These are phyloP conservation scores for Aromia moschata DNA, from an alignment of 2,888 invertebrate genomes.

Conservation along the genomic window DNA sequence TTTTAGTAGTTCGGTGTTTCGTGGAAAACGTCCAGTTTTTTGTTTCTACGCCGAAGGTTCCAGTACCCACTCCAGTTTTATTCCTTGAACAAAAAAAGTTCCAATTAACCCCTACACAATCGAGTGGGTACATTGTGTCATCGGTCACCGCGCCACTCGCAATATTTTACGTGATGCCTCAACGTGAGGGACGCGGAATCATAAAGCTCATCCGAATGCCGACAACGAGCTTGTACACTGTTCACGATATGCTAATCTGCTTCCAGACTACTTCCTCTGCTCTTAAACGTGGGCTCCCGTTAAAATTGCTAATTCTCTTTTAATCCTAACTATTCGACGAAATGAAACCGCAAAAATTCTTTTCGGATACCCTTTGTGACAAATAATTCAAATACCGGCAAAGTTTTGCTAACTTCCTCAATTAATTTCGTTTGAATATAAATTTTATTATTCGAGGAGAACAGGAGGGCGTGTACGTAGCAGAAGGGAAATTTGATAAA, in stretches of 20 bases:
- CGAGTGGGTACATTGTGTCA: too few relatives aligned
- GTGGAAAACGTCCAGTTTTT: too few relatives aligned
- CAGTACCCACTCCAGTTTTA: too few relatives aligned
- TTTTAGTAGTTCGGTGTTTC: too few relatives aligned
- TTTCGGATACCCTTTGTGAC: constrained; percentile 12
- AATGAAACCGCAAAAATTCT: constrained; percentile 42
- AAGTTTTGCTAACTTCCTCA: constrained; percentile 5
- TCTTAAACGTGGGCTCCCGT: constrained; percentile 47
- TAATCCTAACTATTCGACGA: constrained; percentile 46
- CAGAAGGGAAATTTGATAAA: too few relatives aligned
- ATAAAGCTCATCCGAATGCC: constrained; percentile 43
- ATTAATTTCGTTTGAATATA: not conserved
- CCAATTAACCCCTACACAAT: too few relatives aligned
- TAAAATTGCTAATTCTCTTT: constrained; percentile 54
- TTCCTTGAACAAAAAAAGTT: too few relatives aligned
- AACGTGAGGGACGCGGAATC: constrained; percentile 35
- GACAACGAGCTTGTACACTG: constrained; percentile 39
- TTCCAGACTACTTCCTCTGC: constrained; percentile 44
- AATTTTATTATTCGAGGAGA: not conserved
- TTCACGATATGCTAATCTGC: constrained; percentile 51
- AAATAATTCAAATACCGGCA: not conserved
- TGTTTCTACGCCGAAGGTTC: too few relatives aligned
- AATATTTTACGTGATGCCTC: constrained; percentile 38
- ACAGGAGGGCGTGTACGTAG: too few relatives aligned
- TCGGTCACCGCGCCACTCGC: constrained; percentile 37